These are phyloP conservation scores for Drosophila teissieri DNA, from an alignment of 1,140 invertebrate species.

Conservation along the genomic window DNA sequence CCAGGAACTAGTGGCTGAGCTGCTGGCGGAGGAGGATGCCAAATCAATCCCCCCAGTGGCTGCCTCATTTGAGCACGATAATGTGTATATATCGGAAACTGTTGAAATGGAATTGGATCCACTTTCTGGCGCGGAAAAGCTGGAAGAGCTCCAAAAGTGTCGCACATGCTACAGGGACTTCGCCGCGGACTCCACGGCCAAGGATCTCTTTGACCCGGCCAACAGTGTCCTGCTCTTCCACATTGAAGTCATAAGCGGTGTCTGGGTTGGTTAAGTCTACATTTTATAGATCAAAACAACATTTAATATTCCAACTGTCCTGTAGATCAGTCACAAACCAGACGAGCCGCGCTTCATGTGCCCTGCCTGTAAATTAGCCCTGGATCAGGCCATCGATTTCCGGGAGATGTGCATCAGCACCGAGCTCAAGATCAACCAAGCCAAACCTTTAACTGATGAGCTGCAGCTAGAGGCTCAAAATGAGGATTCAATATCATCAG, in stretches of 20 bases:
- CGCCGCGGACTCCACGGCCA: constrained; percentile 18
- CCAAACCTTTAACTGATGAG: not conserved
- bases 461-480: constrained; percentile 1
- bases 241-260: constrained; percentile 70
- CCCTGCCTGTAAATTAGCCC: constrained; percentile 22
- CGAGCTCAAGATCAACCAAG: constrained; percentile 35
- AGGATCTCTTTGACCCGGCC: constrained; percentile 44
- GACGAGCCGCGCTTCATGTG: constrained; percentile 44
- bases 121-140: not conserved
- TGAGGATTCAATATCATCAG: not conserved
- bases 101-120: constrained; percentile 1
- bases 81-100: constrained; percentile 8
- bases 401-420: constrained; percentile 58
- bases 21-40: constrained; percentile 22
- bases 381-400: constrained; percentile 57
- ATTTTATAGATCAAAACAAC: no score
- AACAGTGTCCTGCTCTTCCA: constrained; percentile 63
- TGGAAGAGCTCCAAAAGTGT: constrained; percentile 15
- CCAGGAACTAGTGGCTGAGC: constrained; percentile 31
- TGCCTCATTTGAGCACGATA: constrained; percentile 2
- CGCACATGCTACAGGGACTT: constrained; percentile 50
- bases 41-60: not conserved
- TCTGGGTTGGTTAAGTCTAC: constrained; percentile 45
- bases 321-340: constrained; percentile 40
- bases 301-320: not conserved